Evolutionary conservation across 1,140 invertebrate species (phyloP), one percentile per base, ranked within the genome.

Genomic region (Orchesella cincta): DNA sequence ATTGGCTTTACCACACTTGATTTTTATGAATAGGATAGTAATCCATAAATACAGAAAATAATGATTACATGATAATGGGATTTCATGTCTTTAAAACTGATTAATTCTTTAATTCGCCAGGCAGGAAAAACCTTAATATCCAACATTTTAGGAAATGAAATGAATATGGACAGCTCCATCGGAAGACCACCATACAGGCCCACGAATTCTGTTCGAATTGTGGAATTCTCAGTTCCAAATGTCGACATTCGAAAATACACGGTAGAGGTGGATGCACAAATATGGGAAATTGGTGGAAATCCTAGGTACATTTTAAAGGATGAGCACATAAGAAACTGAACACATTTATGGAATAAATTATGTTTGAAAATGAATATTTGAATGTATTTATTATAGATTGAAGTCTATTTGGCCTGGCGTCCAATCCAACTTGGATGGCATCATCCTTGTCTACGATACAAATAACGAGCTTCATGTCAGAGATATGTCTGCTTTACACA

Each of bases 221-320:
- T 82, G 16, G 81, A 82, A 29, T 78, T 79, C 28, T 57, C 79
- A 0, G 12, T 80, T 20, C 67, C 75, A 16, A 75, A 52, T 62
- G 57, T 78, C 23, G 77, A 78, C 0, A n/a, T 80, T 20, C 75
- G 75, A 31, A 82, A 82, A 64, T 76, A 79, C 33, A 75, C 31
- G 3, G 54, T 73, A 36, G 81, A 82, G 28, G 54, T 77, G 0
- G 81, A 82, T n/a, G 28, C 72, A 14, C 79, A 82, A 75, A 71
- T 82, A 1, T 82, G 81, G 81, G 81, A 82, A 77, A 72, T 82
- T 29, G 81, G 81, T 16, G 81, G 81, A 23, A 78, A 80, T 76
- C 81, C 81, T 1, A 74, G 71, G 80, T 81, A 77, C 73, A 29
- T 28, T 28, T 28, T 8, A 20, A 51, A n/a, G 26, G 8, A 16